Conservation (phyloP, 1,140 invertebrate species). For the Drosophila ironensis region DNA sequence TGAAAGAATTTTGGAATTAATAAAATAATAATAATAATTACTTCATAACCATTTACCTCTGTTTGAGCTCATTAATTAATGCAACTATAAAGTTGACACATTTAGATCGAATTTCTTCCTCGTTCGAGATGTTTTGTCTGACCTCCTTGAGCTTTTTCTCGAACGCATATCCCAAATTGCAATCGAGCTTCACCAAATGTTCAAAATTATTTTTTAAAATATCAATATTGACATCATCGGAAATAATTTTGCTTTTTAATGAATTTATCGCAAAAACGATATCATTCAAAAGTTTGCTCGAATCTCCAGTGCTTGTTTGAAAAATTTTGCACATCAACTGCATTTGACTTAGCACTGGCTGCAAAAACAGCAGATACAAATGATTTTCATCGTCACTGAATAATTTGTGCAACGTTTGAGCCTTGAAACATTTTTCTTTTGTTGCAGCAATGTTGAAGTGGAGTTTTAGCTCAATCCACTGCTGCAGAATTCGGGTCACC, state of each 20-base stretch:
- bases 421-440: not conserved
- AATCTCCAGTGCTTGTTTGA: conserved; percentile 14
- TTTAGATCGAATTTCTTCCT: no score
- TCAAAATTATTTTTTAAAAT: not conserved
- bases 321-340: conserved; percentile 15
- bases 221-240: not conserved
- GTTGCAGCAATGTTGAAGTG: no score
- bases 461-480: no score
- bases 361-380: conserved; percentile 9
- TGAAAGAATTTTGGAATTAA: no score
- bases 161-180: not conserved
- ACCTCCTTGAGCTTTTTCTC: not conserved
- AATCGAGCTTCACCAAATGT: conserved; percentile 2
- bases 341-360: conserved; percentile 16
- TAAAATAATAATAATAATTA: no score
- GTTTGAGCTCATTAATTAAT: no score
- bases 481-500: no score
- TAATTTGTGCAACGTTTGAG: conserved; percentile 6
- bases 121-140: not conserved
- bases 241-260: conserved; percentile 10
- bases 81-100: no score
- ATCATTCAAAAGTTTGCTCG: conserved; percentile 14
- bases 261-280: conserved; percentile 10
- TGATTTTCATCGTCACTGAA: not conserved
- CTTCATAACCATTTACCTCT: no score